Evolutionary conservation across 2,888 invertebrate species (phyloP).

Genomic region (Leptinotarsa peninsularis): DNA sequence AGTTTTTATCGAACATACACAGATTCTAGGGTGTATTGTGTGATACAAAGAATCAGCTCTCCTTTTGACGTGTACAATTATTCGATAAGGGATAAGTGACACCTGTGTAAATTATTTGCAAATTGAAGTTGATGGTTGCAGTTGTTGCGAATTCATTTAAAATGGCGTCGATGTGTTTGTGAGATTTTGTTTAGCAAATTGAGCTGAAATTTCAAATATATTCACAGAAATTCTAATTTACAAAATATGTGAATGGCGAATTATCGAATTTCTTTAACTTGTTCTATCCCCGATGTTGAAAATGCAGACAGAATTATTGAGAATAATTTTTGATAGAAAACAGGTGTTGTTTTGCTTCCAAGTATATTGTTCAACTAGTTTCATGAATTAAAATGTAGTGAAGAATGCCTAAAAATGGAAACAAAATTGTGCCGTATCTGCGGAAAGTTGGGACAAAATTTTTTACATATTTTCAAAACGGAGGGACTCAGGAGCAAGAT

Average conservation of each 20-base stretch:
- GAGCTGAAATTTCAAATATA: slow-evolving; percentile 34
- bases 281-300: slow-evolving; percentile 25
- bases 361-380: slow-evolving; percentile 34
- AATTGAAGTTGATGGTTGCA: slow-evolving; percentile 27
- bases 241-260: slow-evolving; percentile 39
- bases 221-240: slow-evolving; percentile 25
- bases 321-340: neutral
- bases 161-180: slow-evolving; percentile 58
- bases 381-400: slow-evolving; percentile 45
- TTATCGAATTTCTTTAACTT: slow-evolving; percentile 25
- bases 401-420: slow-evolving; percentile 57
- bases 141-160: slow-evolving; percentile 21
- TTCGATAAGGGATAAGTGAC: slow-evolving; percentile 29
- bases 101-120: slow-evolving; percentile 44
- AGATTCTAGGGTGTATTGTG: too few relatives aligned
- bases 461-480: slow-evolving; percentile 62
- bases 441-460: slow-evolving; percentile 60
- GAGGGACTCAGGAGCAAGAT: slow-evolving; percentile 64
- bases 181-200: slow-evolving; percentile 46
- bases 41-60: neutral
- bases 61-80: too few relatives aligned
- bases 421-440: slow-evolving; percentile 64
- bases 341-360: slow-evolving; percentile 20
- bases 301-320: slow-evolving; percentile 32
- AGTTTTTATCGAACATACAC: too few relatives aligned